Evolutionary conservation across 1,140 invertebrate species (phyloP), one percentile per base, ranked within the genome.

Genomic region (Panagrolaimus sp.): DNA sequence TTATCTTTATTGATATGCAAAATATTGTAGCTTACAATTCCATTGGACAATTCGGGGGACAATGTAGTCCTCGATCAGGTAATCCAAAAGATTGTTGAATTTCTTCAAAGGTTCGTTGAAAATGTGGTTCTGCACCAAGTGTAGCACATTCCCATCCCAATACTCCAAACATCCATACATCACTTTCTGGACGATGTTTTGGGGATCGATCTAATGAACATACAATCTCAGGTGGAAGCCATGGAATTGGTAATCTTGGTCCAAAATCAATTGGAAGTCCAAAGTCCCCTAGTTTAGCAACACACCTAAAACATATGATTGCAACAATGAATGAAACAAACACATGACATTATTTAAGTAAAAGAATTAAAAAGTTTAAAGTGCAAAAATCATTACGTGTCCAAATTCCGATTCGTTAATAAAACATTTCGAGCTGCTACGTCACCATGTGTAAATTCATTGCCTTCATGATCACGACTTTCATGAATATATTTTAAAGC

Each of bases 151-250:
- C 67, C 67, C 67, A 68, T 38, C 25, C 27, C 20, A 53, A 42
- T n/a, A 65, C 43, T 13, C 64, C 48, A 16, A 71, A 63, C 46
- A 69, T 74, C 76, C 77, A 78, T 5, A 78, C 76, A 68, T 78
- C 77, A 44, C 75, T 75, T 66, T 78, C 77, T 8, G 77, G 69
- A 14, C 77, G 65, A 67, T 78, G 77, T 42, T 76, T 78, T 31
- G 72, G 62, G 14, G 38, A 27, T 43, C 74, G 69, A 61, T 78
- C 76, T 38, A 74, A 47, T n/a, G 77, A 74, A 65, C 78, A 80
- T 9, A 80, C 78, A 65, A 78, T 80, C 64, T 78, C 77, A n/a
- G 77, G 77, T 9, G 77, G 77, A 5, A 79, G 72, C 77, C 77
- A 79, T 1, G 77, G 77, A 65, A 79, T 79, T 1, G 77, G 77